phyloP scores from a whole-genome alignment of 2,113 vertebrate species.

The Albula glossodonta region DNA sequence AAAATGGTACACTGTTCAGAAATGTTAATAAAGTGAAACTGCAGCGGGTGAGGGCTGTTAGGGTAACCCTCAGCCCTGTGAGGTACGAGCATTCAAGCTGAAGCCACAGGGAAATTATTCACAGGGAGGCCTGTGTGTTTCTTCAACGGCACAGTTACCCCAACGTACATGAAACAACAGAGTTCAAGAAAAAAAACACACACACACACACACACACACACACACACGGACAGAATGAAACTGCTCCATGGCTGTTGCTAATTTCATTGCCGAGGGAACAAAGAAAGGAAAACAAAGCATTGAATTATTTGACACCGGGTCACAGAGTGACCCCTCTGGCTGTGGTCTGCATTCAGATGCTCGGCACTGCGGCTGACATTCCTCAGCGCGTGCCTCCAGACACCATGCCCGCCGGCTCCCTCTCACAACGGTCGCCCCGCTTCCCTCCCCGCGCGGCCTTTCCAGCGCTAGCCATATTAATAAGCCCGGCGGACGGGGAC shows the following conservation, averaged over 20 bases:
- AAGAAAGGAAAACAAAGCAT: conserved; percentile 11
- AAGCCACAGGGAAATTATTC: background rate
- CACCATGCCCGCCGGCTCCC: background rate
- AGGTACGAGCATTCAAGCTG: background rate
- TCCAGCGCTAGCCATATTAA: conserved; percentile 14
- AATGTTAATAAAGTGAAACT: background rate
- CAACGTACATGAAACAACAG: background rate
- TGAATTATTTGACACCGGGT: conserved; percentile 28
- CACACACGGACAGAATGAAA: background rate
- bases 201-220: background rate
- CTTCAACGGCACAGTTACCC: background rate
- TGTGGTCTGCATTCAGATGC: conserved; percentile 1
- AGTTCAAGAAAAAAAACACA: background rate
- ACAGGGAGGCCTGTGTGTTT: no score
- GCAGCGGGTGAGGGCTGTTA: background rate
- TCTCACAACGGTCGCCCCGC: background rate
- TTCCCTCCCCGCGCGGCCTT: conserved; percentile 9
- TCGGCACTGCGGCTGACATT: conserved; percentile 6
- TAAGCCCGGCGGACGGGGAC: background rate
- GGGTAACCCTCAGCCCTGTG: background rate
- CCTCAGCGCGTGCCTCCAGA: background rate
- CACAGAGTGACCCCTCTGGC: background rate
- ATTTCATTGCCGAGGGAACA: conserved; percentile 22
- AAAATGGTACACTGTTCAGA: background rate
- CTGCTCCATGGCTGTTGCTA: background rate